Evolutionary conservation across 2,888 invertebrate species (phyloP).

Genomic region (Hanleya hanleyi): DNA sequence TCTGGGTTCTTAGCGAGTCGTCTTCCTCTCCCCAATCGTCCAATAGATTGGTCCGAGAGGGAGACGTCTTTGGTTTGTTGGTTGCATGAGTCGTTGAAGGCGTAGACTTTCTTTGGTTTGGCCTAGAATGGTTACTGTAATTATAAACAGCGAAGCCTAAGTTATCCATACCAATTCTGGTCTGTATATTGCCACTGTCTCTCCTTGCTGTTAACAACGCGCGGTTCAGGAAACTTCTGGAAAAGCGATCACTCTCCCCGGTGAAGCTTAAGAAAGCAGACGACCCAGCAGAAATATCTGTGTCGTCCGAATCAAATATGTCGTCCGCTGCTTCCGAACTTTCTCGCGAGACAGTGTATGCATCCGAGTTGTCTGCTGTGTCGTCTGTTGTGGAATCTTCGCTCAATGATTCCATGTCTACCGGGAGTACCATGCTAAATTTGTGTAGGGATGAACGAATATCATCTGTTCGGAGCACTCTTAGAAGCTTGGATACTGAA

Average conservation of each 20-base stretch:
- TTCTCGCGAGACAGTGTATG: slow-evolving; percentile 31
- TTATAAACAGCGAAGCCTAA: not conserved
- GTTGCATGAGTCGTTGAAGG: not conserved
- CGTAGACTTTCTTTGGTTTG: not conserved
- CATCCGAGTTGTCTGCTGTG: slow-evolving; percentile 22
- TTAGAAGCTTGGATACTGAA: slow-evolving; percentile 12
- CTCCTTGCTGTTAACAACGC: not conserved
- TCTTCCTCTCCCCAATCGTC: not conserved
- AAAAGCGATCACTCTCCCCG: not conserved
- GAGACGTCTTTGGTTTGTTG: not conserved
- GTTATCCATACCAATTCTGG: not conserved
- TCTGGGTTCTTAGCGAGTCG: not conserved
- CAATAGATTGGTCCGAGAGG: not conserved
- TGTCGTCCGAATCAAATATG: slow-evolving; percentile 26
- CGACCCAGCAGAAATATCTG: slow-evolving; percentile 15
- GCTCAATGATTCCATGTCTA: slow-evolving; percentile 16
- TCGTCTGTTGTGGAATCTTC: slow-evolving; percentile 17
- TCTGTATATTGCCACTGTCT: not conserved
- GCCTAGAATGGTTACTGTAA: not conserved
- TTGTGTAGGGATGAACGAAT: not conserved
- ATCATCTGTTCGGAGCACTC: not conserved
- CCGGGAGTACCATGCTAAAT: not conserved
- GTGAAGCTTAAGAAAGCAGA: not conserved
- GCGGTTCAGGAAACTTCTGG: not conserved
- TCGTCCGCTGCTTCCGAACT: slow-evolving; percentile 22